These are phyloP conservation scores for Trichopria drosophilae DNA, from an alignment of 2,888 invertebrate genomes.

Conservation along the genomic window DNA sequence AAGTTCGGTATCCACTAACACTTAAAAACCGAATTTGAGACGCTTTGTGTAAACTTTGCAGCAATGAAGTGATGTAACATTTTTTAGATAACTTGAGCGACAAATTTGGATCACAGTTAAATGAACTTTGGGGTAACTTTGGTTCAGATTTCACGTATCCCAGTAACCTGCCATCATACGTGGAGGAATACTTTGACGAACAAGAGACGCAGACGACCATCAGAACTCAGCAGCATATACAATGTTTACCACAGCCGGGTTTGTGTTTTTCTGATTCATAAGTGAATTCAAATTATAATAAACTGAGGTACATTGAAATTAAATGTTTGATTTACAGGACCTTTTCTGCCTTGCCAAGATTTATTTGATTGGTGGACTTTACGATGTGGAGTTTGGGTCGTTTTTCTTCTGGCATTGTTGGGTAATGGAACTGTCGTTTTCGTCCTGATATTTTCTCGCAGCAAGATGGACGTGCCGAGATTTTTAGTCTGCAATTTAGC, in stretches of 20 bases:
- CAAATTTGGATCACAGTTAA: constrained; percentile 72
- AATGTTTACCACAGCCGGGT: constrained; percentile 84
- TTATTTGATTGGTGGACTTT: constrained; percentile 98
- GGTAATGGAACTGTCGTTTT: constrained; percentile 96
- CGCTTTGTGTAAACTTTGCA: constrained; percentile 35
- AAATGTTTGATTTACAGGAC: constrained; percentile 64
- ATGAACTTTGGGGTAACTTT: constrained; percentile 71
- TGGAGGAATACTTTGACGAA: constrained; percentile 75
- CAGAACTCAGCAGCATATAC: constrained; percentile 59
- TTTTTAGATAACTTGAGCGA: constrained; percentile 71
- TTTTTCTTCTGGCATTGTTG: constrained; percentile 90
- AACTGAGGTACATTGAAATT: not conserved
- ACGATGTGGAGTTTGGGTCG: constrained; percentile 95
- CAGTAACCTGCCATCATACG: constrained; percentile 70
- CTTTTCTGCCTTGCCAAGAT: constrained; percentile 93
- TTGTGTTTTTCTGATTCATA: constrained; percentile 29
- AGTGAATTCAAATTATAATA: not conserved
- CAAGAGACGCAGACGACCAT: constrained; percentile 58
- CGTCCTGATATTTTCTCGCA: constrained; percentile 86
- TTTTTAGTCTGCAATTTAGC: constrained; percentile 96
- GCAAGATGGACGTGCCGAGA: constrained; percentile 94
- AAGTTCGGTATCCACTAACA: no score
- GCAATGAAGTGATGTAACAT: constrained; percentile 39
- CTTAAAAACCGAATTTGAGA: no score
- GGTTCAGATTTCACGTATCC: constrained; percentile 72